Conservation (phyloP, 2,888 invertebrate genomes). For the Watsonalla cultraria region DNA sequence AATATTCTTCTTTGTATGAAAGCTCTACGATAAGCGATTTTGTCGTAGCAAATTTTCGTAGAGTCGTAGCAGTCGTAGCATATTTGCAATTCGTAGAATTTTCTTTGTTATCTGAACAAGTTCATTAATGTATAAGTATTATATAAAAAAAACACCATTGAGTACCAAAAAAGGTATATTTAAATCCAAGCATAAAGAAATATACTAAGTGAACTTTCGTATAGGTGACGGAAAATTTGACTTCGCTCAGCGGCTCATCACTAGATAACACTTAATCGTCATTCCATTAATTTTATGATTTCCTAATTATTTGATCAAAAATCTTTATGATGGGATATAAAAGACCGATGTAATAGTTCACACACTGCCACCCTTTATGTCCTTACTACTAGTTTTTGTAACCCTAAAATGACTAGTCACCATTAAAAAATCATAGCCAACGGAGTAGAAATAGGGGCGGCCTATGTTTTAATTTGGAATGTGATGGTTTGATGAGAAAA, state of each 20-base stretch:
- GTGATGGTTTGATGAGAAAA: slow-evolving; percentile 60
- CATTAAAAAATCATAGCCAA: slow-evolving; percentile 47
- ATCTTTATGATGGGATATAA: slow-evolving; percentile 5
- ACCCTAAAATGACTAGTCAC: slow-evolving; percentile 37
- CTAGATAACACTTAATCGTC: background rate
- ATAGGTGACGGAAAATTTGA: too few relatives aligned
- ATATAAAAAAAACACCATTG: too few relatives aligned
- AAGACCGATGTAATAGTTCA: slow-evolving; percentile 30
- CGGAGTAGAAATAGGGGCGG: slow-evolving; percentile 54
- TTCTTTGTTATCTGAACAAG: too few relatives aligned
- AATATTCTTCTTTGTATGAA: background rate
- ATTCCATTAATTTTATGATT: background rate
- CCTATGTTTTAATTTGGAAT: slow-evolving; percentile 60
- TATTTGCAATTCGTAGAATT: too few relatives aligned
- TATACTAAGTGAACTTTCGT: too few relatives aligned
- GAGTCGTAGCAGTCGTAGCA: background rate
- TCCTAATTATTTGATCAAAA: background rate
- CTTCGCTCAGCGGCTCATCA: background rate
- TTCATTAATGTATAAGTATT: too few relatives aligned
- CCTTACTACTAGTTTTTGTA: slow-evolving; percentile 24
- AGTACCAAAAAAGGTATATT: too few relatives aligned
- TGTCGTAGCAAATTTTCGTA: background rate
- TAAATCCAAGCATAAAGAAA: too few relatives aligned
- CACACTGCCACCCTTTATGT: slow-evolving; percentile 34
- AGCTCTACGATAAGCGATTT: background rate